These are phyloP conservation scores for Halictus quadricinctus DNA, from an alignment of 2,888 invertebrate genomes.

Conservation along the genomic window DNA sequence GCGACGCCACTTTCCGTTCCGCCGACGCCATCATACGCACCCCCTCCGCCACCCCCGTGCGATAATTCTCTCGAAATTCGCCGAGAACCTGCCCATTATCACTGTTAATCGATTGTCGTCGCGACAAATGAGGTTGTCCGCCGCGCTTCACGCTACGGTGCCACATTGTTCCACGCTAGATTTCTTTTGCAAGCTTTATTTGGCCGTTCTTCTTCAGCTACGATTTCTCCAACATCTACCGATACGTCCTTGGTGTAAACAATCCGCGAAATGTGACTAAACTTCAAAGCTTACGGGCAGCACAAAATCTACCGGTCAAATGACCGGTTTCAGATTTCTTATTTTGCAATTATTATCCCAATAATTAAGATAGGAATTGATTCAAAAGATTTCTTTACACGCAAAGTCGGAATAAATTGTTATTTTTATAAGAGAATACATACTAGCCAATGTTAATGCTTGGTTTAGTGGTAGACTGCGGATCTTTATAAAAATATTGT, in stretches of 20 bases:
- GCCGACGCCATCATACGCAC: conserved; percentile 24
- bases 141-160: not conserved
- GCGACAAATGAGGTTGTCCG: conserved; percentile 41
- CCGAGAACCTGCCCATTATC: conserved; percentile 15
- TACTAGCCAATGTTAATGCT: no score
- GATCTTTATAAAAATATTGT: no score
- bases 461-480: no score
- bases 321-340: not conserved
- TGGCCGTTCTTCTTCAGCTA: not conserved
- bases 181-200: not conserved
- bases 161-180: not conserved
- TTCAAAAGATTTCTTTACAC: no score
- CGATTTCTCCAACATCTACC: not conserved
- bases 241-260: not conserved
- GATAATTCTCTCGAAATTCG: conserved; percentile 54
- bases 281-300: no score
- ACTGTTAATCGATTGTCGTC: conserved; percentile 40
- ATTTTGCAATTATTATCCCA: no score
- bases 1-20: conserved; percentile 26
- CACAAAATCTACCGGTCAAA: not conserved
- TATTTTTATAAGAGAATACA: no score
- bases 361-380: no score
- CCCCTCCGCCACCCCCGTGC: not conserved
- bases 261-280: no score
- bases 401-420: no score